A percentile compares a stretch with the other conserved stretches of the same genome.
phyloP scores from a whole-genome alignment of 1,140 invertebrate genomes.

The Zaprionus ornatus region DNA sequence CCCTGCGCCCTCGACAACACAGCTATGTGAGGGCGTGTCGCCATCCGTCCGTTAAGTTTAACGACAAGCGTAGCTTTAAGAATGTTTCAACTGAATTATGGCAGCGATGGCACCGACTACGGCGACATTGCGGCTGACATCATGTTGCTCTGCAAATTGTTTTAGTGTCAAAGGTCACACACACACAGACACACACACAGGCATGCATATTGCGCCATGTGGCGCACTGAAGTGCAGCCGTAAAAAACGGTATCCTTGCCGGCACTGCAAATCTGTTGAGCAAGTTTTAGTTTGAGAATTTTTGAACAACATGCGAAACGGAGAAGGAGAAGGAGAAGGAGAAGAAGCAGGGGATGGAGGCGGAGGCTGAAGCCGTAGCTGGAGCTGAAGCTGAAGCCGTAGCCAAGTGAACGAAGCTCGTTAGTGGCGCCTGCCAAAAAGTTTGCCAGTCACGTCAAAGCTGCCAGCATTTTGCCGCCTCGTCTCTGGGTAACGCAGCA shows the following conservation, averaged over 20 bases:
- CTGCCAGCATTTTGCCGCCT: constrained; percentile 56
- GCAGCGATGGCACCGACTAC: constrained; percentile 28
- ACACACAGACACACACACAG: constrained; percentile 46
- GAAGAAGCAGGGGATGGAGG: too few relatives aligned
- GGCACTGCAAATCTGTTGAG: constrained; percentile 72
- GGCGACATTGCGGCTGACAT: constrained; percentile 60
- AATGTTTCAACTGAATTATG: constrained; percentile 80
- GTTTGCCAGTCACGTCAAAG: constrained; percentile 81
- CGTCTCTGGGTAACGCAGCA: constrained; percentile 26
- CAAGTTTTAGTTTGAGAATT: constrained; percentile 79
- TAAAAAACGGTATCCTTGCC: constrained; percentile 63
- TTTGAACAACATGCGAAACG: constrained; percentile 73
- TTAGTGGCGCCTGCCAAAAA: constrained; percentile 79
- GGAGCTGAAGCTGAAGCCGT: not conserved
- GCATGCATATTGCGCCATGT: constrained; percentile 53
- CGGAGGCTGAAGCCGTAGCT: not conserved
- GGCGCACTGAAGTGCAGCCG: constrained; percentile 68
- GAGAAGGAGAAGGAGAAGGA: not conserved
- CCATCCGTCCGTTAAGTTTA: constrained; percentile 36
- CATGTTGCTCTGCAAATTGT: constrained; percentile 78
- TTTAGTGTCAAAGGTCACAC: constrained; percentile 80
- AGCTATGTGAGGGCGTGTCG: not conserved
- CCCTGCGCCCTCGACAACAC: not conserved
- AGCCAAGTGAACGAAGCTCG: constrained; percentile 52
- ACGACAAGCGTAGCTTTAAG: constrained; percentile 69